Base-by-base conservation (phyloP, 2,888 invertebrate species). In the Cantharis rufa region DNA sequence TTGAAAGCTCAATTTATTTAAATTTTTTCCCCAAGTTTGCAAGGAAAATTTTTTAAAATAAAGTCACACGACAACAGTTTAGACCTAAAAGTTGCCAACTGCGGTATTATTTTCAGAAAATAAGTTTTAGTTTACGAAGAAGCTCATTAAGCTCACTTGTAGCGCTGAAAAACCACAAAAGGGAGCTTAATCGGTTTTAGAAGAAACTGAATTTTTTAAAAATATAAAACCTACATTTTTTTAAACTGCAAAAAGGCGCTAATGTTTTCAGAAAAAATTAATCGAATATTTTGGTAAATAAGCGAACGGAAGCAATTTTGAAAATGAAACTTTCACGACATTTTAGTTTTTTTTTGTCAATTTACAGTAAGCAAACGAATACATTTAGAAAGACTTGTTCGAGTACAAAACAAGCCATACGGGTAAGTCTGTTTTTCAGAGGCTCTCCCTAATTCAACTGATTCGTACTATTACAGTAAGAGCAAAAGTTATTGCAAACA, bases 401-500 rank as follows among this genome's bases (percentile, higher is more conserved):
- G 24, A 5, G 24, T 24, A 24, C 48, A 48, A 48, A 48, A 48
- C 48, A 48, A n/a, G n/a, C n/a, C 48, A n/a, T 66, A 66, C 13
- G 64, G 10, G 64, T 66, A 66, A 66, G 24, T 21, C 24, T 66
- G 64, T 13, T 13, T 66, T 24, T n/a, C n/a, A n/a, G 11, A n/a
- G 64, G 24, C 64, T 18, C 64, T 18, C 64, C 24, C 64, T 24
- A 66, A 66, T 66, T 66, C 64, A 32, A 27, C 21, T 63, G 62
- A 69, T 74, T 74, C 62, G 28, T 28, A 74, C 62, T 63, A 69
- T 21, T 28, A 70, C 28, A 74, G 15, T 21, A 27, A 16, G 69
- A 32, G 70, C 18, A 27, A 27, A 70, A 70, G 74, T 74, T 74
- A 74, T 74, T 74, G 68, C 74, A 72, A 74, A 74, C 74, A 74